A percentile compares a stretch with the other conserved stretches of the same genome.
Evolutionary conservation across 2,113 vertebrate species (phyloP).

Genomic region (Daboia siamensis): DNA sequence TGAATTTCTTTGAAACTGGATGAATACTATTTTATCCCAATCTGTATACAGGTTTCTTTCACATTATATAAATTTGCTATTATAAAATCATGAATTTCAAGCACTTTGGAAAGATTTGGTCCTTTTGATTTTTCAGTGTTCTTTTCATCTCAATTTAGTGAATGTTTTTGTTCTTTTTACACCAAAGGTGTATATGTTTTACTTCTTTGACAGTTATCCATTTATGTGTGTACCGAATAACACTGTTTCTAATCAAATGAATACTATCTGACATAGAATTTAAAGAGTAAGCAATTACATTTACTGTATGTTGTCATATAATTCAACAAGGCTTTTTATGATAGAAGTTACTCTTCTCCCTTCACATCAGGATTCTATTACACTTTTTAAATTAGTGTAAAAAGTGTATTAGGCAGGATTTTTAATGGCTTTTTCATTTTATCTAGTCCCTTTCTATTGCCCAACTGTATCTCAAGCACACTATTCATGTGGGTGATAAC

Average conservation of each 20-base stretch:
- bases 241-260: background rate
- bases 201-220: background rate
- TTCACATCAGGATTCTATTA: background rate
- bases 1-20: background rate
- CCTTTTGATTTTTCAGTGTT: background rate
- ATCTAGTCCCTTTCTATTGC: background rate
- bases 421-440: background rate
- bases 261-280: background rate
- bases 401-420: background rate
- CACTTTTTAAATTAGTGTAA: background rate
- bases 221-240: background rate
- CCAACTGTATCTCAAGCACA: background rate
- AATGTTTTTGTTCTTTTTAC: background rate
- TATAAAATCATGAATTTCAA: background rate
- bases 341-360: background rate
- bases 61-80: background rate
- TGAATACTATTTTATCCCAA: background rate
- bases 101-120: background rate
- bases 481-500: constrained; percentile 8
- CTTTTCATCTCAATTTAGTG: background rate
- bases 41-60: background rate
- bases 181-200: background rate
- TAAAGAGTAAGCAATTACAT: background rate
- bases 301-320: background rate
- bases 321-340: background rate